phyloP scores from a whole-genome alignment of 2,113 vertebrate genomes.

The Hemibagrus wyckioides region DNA sequence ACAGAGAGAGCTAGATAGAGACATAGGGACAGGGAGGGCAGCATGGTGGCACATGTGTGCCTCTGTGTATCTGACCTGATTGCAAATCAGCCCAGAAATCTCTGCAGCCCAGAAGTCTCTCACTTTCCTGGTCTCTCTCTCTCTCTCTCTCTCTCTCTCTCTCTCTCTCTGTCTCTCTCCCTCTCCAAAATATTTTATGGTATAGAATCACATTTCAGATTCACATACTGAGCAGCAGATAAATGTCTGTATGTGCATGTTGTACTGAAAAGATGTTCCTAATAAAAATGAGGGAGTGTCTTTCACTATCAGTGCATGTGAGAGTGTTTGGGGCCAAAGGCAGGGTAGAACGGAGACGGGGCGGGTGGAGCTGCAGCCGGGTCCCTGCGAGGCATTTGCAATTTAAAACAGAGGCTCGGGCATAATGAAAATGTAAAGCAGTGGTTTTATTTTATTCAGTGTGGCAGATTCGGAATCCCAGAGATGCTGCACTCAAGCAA shows the following conservation, averaged over 20 bases:
- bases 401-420: slow-evolving; percentile 92
- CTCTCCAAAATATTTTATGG: slow-evolving; percentile 30
- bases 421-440: slow-evolving; percentile 99
- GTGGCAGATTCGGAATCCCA: slow-evolving; percentile 97
- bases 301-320: slow-evolving; percentile 29
- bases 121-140: slow-evolving; percentile 12
- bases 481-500: slow-evolving; percentile 89
- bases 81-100: slow-evolving; percentile 76
- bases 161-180: background rate
- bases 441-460: slow-evolving; percentile 95
- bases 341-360: slow-evolving; percentile 44
- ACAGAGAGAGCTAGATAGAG: slow-evolving; percentile 48
- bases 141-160: background rate
- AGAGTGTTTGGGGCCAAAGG: slow-evolving; percentile 49
- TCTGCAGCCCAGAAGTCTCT: slow-evolving; percentile 69
- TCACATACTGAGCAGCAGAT: slow-evolving; percentile 1
- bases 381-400: slow-evolving; percentile 83
- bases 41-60: slow-evolving; percentile 75
- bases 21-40: slow-evolving; percentile 56
- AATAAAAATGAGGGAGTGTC: slow-evolving; percentile 47
- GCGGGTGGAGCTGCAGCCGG: slow-evolving; percentile 59
- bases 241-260: slow-evolving; percentile 26
- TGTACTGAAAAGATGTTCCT: slow-evolving; percentile 15
- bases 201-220: slow-evolving; percentile 26
- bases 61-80: slow-evolving; percentile 77